phyloP scores from a whole-genome alignment of 2,113 vertebrate genomes.

The Corythornis cristatus region DNA sequence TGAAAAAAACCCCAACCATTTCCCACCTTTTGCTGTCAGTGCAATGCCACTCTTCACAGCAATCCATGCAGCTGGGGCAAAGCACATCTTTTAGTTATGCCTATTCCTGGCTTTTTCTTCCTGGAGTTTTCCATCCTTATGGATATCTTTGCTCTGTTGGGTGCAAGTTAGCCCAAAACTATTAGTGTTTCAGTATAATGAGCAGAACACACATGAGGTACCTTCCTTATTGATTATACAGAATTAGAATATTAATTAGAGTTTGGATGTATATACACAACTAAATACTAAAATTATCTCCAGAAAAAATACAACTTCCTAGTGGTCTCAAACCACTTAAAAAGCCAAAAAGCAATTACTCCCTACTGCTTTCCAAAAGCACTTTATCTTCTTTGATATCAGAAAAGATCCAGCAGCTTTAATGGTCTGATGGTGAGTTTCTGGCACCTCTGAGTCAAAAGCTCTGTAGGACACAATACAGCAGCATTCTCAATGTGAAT shows the following conservation, averaged over 20 bases:
- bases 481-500: neutral
- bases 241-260: neutral
- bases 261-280: neutral
- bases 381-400: slow-evolving; percentile 32
- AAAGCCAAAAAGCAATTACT: slow-evolving; percentile 26
- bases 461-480: neutral
- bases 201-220: neutral
- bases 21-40: neutral
- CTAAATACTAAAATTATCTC: neutral
- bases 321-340: neutral
- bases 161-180: neutral
- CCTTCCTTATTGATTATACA: neutral
- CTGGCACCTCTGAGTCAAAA: neutral
- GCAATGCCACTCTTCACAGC: neutral
- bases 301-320: neutral
- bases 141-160: neutral
- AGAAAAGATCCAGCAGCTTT: slow-evolving; percentile 29
- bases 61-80: neutral
- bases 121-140: neutral
- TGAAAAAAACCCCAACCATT: neutral
- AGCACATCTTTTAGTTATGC: neutral
- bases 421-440: neutral
- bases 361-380: slow-evolving; percentile 3
- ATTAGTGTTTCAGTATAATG: neutral
- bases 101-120: neutral